These are phyloP conservation scores for Lichenostomus cassidix DNA, from an alignment of 2,113 vertebrate genomes.

Conservation along the genomic window DNA sequence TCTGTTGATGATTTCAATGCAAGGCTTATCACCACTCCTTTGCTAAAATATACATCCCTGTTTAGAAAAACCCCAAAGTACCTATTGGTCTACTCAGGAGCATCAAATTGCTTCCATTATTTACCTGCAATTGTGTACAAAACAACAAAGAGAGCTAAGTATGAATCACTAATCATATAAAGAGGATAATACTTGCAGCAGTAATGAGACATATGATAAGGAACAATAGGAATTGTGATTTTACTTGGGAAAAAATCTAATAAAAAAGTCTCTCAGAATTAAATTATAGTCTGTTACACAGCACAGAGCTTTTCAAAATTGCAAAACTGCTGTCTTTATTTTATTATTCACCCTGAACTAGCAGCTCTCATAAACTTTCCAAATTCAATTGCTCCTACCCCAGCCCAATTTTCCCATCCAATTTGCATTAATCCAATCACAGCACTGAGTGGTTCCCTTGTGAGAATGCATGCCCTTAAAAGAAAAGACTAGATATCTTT, in stretches of 20 bases:
- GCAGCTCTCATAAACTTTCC: conserved; percentile 14
- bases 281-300: conserved; percentile 32
- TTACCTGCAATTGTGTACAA: conserved; percentile 21
- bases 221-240: conserved; percentile 52
- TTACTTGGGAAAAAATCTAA: conserved; percentile 56
- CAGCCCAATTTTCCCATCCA: conserved; percentile 25
- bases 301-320: conserved; percentile 6
- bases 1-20: not conserved
- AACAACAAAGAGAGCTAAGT: not conserved
- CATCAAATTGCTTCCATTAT: conserved; percentile 27
- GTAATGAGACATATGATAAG: conserved; percentile 46
- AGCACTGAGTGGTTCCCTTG: conserved; percentile 4
- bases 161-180: conserved; percentile 50
- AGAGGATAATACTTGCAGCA: conserved; percentile 41
- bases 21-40: not conserved
- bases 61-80: not conserved
- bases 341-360: not conserved
- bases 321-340: not conserved
- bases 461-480: conserved; percentile 17
- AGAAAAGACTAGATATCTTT: conserved; percentile 37
- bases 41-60: not conserved
- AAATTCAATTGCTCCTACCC: conserved; percentile 30
- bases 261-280: conserved; percentile 54
- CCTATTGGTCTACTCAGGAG: conserved; percentile 16
- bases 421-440: conserved; percentile 49